Percentiles rank a stretch among this genome's conserved stretches.
Evolutionary conservation across 2,888 invertebrate species (phyloP).

Genomic region (Rutpela maculata): DNA sequence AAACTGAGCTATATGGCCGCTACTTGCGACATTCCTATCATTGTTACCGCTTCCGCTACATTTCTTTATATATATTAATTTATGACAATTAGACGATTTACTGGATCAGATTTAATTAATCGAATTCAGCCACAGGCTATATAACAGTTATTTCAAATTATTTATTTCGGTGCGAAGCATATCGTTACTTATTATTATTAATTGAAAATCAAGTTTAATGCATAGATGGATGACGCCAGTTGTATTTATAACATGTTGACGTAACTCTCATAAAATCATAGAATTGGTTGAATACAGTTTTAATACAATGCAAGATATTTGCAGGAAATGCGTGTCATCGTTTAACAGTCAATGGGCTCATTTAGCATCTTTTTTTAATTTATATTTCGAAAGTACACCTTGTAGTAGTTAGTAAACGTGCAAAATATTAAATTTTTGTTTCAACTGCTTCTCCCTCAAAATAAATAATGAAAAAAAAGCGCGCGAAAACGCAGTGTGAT

Average conservation of each 20-base stretch:
- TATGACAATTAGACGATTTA: background rate
- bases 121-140: background rate
- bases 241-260: conserved; percentile 24
- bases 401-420: too few relatives aligned
- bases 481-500: too few relatives aligned
- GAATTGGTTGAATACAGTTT: background rate
- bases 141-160: background rate
- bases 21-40: conserved; percentile 18
- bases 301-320: background rate
- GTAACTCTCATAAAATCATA: background rate
- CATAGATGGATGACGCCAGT: conserved; percentile 4
- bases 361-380: too few relatives aligned
- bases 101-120: background rate
- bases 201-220: conserved; percentile 5
- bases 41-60: conserved; percentile 16
- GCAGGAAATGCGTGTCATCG: background rate
- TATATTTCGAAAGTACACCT: too few relatives aligned
- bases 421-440: too few relatives aligned
- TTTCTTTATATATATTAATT: background rate
- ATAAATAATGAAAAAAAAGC: too few relatives aligned
- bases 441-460: too few relatives aligned
- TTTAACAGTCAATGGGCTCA: too few relatives aligned
- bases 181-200: background rate
- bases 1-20: background rate
- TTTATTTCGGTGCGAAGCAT: background rate